Evolutionary conservation across 2,888 invertebrate species (phyloP), one percentile per base, ranked within the genome.

Genomic region (Schizotus pectinicornis): DNA sequence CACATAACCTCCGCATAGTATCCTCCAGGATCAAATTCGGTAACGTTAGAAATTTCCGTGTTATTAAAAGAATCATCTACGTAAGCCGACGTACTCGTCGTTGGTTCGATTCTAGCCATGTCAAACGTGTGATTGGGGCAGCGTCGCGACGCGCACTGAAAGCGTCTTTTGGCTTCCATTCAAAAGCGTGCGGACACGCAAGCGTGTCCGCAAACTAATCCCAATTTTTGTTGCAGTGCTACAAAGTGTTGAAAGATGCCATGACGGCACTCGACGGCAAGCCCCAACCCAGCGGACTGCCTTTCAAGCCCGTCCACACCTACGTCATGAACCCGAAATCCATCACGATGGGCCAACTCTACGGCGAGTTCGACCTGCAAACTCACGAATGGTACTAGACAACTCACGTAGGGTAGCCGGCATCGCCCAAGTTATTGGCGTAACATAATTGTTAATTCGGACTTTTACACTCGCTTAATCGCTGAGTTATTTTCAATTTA

Each of bases 271-370:
- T 91, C 63, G 85, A 83, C 63, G 90, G 90, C 0, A 83, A 86
- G 73, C 77, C 83, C 5, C 87, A 88, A 0, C 90, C 90, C 0
- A 88, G 88, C 56, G 90, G 91, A 9, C 84, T 84, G 59, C 85
- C 86, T 0, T 91, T 91, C 76, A 82, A 86, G 8, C 79, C 84
- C 0, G 87, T 87, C 0, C 82, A 84, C 65, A 83, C 87, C 0
- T 84, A 82, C 72, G 84, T 87, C 0, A 82, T 92, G 52, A 93
- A 92, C 79, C 92, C 92, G 6, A 93, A 93, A 79, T 86, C 91
- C 1, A 89, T 92, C 62, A 92, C 91, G 3, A 89, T 92, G 88
- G 92, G 91, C 0, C 91, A 92, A 77, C 81, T 92, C n/a, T 92
- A 91, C 71, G 92, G 92, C 0, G 90, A 91, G 78, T 92, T 91